phyloP scores from a whole-genome alignment of 2,888 invertebrate species.

The Perizoma affinitatum region DNA sequence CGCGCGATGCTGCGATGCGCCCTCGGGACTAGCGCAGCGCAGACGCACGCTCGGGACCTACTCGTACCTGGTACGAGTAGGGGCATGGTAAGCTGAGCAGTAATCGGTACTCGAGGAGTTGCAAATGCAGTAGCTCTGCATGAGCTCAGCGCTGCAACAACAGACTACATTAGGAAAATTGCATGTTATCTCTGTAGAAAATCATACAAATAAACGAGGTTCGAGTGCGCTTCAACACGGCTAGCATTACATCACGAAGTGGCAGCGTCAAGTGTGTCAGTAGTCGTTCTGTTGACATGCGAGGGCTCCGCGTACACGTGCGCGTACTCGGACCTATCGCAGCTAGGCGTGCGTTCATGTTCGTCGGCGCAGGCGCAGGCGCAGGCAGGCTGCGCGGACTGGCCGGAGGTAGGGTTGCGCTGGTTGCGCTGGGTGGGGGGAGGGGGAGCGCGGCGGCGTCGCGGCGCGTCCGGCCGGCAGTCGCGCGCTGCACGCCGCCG shows the following conservation, averaged over 20 bases:
- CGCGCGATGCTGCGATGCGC: too few species aligned
- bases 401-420: constrained; percentile 41
- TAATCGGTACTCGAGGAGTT: too few species aligned
- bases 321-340: background rate
- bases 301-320: constrained; percentile 52
- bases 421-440: constrained; percentile 40
- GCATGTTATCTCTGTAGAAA: too few species aligned
- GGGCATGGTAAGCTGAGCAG: too few species aligned
- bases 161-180: too few species aligned
- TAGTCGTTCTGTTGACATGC: constrained; percentile 64
- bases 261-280: constrained; percentile 36
- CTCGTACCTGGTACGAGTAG: too few species aligned
- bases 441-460: constrained; percentile 40
- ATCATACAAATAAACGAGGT: too few species aligned
- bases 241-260: constrained; percentile 25
- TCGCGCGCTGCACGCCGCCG: constrained; percentile 62
- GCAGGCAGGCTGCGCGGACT: constrained; percentile 35
- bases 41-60: too few species aligned
- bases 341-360: too few species aligned
- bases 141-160: too few species aligned
- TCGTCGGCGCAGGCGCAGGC: constrained; percentile 37
- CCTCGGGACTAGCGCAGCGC: too few species aligned
- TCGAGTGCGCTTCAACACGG: constrained; percentile 2
- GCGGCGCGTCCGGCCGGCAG: constrained; percentile 47
- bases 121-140: too few species aligned